Conservation (phyloP, 2,888 invertebrate species). For the Hirtodrosophila trivittata region DNA sequence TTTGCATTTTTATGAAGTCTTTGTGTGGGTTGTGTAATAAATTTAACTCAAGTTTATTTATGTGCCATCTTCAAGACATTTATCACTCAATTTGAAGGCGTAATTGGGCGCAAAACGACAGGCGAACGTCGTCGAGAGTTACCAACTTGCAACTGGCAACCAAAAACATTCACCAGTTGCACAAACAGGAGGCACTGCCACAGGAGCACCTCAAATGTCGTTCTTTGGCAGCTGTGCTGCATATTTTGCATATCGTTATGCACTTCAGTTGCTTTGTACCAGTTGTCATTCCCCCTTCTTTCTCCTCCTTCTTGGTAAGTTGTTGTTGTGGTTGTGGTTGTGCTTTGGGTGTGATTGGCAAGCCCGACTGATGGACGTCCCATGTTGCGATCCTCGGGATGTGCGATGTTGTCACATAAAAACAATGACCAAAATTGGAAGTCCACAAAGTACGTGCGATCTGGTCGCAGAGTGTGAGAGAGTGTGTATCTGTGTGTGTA, state of each 20-base stretch:
- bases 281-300: constrained; percentile 6
- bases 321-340: not conserved
- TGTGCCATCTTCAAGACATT: constrained; percentile 78
- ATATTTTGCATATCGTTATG: constrained; percentile 80
- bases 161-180: not conserved
- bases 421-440: constrained; percentile 55
- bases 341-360: constrained; percentile 34
- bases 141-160: constrained; percentile 7
- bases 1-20: constrained; percentile 80
- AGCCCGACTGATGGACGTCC: constrained; percentile 48
- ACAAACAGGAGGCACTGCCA: constrained; percentile 17
- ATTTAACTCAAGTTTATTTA: constrained; percentile 78
- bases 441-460: constrained; percentile 19
- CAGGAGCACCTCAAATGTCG: constrained; percentile 32
- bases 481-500: constrained; percentile 23
- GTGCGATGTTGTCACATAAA: constrained; percentile 52
- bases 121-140: constrained; percentile 38
- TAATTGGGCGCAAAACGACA: constrained; percentile 80
- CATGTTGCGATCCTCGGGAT: constrained; percentile 32
- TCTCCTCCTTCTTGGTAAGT: constrained; percentile 15
- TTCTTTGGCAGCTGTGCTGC: constrained; percentile 65
- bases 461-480: not conserved
- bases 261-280: constrained; percentile 29
- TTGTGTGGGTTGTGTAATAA: constrained; percentile 81
- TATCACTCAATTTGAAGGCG: constrained; percentile 81